phyloP scores from a whole-genome alignment of 2,888 invertebrate genomes.

The Lepidocyrtinus sp. region DNA sequence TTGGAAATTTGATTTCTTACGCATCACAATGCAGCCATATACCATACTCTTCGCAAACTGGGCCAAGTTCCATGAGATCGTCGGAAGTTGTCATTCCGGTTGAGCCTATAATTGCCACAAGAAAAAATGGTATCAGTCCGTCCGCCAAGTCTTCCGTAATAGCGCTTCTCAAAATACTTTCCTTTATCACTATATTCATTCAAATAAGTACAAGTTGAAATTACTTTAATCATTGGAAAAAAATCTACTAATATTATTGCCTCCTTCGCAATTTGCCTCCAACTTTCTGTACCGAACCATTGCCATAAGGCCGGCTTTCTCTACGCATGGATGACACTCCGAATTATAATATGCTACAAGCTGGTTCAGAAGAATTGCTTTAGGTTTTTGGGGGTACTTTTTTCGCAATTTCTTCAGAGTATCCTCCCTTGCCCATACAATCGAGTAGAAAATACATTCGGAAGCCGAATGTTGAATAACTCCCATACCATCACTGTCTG shows the following conservation, averaged over 20 bases:
- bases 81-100: slow-evolving; percentile 63
- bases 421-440: slow-evolving; percentile 63
- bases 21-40: slow-evolving; percentile 65
- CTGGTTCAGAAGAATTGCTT: slow-evolving; percentile 54
- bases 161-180: slow-evolving; percentile 43
- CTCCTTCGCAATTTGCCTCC: slow-evolving; percentile 50
- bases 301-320: slow-evolving; percentile 58
- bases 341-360: slow-evolving; percentile 59
- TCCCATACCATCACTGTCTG: slow-evolving; percentile 60
- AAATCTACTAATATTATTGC: not conserved
- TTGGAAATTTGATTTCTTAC: slow-evolving; percentile 9
- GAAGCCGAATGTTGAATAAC: slow-evolving; percentile 64
- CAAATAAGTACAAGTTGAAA: no score
- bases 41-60: slow-evolving; percentile 54
- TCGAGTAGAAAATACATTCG: slow-evolving; percentile 62
- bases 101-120: slow-evolving; percentile 62
- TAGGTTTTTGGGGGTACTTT: slow-evolving; percentile 50
- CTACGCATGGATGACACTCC: slow-evolving; percentile 65
- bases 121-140: slow-evolving; percentile 62
- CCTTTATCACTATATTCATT: no score
- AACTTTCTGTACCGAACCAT: slow-evolving; percentile 49
- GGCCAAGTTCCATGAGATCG: slow-evolving; percentile 63
- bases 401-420: slow-evolving; percentile 45
- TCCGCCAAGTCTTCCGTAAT: slow-evolving; percentile 52
- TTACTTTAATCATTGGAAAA: no score